These are phyloP conservation scores for Bucorvus abyssinicus DNA, from an alignment of 2,797 vertebrate species.

Conservation along the genomic window DNA sequence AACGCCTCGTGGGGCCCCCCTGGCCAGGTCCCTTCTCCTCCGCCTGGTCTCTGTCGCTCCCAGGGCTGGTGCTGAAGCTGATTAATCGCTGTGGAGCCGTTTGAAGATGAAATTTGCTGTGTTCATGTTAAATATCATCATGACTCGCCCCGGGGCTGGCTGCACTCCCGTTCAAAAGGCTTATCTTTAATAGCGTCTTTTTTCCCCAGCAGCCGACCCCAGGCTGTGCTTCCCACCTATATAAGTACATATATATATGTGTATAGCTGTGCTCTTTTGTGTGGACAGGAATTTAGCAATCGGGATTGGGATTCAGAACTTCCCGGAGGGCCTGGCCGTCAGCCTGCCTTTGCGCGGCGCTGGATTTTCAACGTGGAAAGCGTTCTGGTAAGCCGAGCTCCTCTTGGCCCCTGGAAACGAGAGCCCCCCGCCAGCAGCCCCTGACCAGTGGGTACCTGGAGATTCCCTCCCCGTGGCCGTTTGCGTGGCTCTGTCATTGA, in stretches of 20 bases:
- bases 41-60: not conserved
- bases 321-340: conserved; percentile 95
- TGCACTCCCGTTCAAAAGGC: not conserved
- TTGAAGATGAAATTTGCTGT: not conserved
- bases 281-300: conserved; percentile 88
- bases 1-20: not conserved
- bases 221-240: not conserved
- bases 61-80: not conserved
- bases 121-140: not conserved
- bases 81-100: not conserved
- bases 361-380: conserved; percentile 87
- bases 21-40: not conserved
- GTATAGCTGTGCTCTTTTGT: not conserved
- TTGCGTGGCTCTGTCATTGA: accelerated
- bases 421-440: not conserved
- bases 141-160: not conserved
- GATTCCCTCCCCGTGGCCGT: accelerated
- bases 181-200: not conserved
- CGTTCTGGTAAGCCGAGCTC: conserved; percentile 86
- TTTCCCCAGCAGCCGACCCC: not conserved
- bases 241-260: no score
- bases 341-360: conserved; percentile 89
- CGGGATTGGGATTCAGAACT: conserved; percentile 97
- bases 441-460: accelerated
- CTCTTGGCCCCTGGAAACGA: accelerated